Evolutionary conservation across 2,888 invertebrate genomes (phyloP).

Genomic region (Noctuana brunneofusca): DNA sequence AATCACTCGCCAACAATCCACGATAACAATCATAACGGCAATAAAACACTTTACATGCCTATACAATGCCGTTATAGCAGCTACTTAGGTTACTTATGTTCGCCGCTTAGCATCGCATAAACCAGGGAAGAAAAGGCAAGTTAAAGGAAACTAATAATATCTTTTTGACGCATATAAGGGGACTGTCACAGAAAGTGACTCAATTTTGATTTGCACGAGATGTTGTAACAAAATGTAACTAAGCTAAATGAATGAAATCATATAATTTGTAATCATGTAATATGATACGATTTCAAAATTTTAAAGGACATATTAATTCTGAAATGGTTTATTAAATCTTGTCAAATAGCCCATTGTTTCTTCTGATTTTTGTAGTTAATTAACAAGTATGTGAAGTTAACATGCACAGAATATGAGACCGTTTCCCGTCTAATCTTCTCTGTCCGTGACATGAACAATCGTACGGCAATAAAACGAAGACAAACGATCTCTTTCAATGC

Average conservation of each 20-base stretch:
- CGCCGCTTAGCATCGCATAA: conserved; percentile 45
- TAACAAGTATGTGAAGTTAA: no score
- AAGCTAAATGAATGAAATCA: no score
- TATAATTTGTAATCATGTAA: no score
- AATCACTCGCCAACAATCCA: conserved; percentile 23
- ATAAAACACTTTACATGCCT: conserved; percentile 39
- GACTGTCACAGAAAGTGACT: no score
- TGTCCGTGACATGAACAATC: conserved; percentile 45
- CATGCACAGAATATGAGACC: background rate
- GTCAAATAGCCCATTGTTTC: no score
- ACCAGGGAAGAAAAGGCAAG: background rate
- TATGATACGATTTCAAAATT: no score
- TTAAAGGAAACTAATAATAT: background rate
- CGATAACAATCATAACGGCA: conserved; percentile 41
- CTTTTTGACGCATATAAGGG: no score
- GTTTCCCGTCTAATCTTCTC: background rate
- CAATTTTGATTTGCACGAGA: no score
- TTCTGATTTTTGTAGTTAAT: no score
- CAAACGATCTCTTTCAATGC: conserved; percentile 58
- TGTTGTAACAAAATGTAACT: no score
- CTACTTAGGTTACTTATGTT: conserved; percentile 35
- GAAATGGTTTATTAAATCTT: no score
- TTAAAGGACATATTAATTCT: no score
- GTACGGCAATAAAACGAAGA: conserved; percentile 59
- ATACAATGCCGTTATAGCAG: conserved; percentile 49